Percentiles rank a stretch among this genome's conserved stretches.
Evolutionary conservation across 2,113 vertebrate genomes (phyloP).

Genomic region (Cebus imitator): DNA sequence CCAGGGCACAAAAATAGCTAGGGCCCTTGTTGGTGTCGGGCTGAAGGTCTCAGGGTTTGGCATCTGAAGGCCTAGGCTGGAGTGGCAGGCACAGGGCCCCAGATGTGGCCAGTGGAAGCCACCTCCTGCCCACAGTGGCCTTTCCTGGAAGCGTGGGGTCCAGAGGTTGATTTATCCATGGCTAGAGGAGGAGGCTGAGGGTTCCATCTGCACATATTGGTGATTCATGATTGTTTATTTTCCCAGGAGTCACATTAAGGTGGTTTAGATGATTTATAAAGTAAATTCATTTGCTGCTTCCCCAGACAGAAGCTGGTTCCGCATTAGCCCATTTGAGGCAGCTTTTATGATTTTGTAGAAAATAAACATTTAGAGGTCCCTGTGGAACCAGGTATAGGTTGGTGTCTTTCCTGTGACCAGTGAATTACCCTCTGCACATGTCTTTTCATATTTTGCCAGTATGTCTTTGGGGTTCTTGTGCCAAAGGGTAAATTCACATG

Average conservation of each 20-base stretch:
- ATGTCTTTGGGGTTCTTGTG: background rate
- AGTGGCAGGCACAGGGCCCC: background rate
- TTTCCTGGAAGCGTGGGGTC: background rate
- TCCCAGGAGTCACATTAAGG: background rate
- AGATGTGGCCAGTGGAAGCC: background rate
- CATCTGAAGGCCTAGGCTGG: background rate
- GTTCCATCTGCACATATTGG: background rate
- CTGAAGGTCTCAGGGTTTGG: background rate
- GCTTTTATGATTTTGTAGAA: constrained; percentile 51
- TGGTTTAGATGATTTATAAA: background rate
- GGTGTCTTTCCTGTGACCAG: background rate
- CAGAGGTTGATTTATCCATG: background rate
- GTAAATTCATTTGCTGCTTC: constrained; percentile 5
- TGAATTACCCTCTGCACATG: background rate
- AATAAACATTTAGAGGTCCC: background rate
- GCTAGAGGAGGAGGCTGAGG: background rate
- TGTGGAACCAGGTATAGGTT: background rate
- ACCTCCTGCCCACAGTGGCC: background rate
- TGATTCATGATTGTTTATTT: constrained; percentile 29
- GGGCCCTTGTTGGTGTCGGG: background rate
- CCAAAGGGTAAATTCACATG: background rate
- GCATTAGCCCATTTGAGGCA: background rate
- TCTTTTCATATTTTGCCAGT: background rate
- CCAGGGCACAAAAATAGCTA: background rate
- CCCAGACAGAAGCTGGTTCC: background rate